Evolutionary conservation across 2,113 vertebrate genomes (phyloP), one percentile per base, ranked within the genome.

Genomic region (Arizona elegans): DNA sequence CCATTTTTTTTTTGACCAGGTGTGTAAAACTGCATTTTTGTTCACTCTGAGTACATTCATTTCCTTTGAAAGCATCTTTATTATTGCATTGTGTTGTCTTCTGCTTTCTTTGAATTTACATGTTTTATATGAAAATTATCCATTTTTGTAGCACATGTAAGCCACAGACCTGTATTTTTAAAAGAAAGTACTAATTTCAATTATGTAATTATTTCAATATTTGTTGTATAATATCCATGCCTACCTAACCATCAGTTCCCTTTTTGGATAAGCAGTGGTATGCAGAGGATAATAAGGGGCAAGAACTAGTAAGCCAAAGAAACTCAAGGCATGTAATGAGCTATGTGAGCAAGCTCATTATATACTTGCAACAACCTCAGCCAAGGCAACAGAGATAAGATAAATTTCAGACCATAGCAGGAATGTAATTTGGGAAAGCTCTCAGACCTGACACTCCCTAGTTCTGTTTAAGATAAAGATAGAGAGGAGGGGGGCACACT

Each of bases 11-110:
- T 95, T 59, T 89, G 92, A 95, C 94, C 91, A 94, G 75, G 88
- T 95, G 81, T 94, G 87, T 88, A 93, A 96, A 95, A 87, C 15
- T 93, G 50, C 94, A 96, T 17, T 1, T 92, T n/a, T n/a, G 12
- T 75, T 88, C 75, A n/a, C 29, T 50, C 81, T 1, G 3, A 55
- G 4, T 90, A 90, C 85, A 92, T 91, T 86, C 5, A 81, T 95
- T 94, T 1, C 0, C 53, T 95, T 95, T 87, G 33, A 6, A 95
- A 56, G 92, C 15, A 93, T 87, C 0, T 93, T 59, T 91, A 43
- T 91, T 50, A 87, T 8, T 53, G 13, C 54, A 86, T 29, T 93
- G n/a, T 93, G n/a, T 93, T 23, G 29, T 52, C 87, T 90, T 43
- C 58, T 11, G 43, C 33, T 23, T 90, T 29, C 90, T 65, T 29